Conservation (phyloP, 2,113 vertebrate genomes). For the Ardeotis arabs region DNA sequence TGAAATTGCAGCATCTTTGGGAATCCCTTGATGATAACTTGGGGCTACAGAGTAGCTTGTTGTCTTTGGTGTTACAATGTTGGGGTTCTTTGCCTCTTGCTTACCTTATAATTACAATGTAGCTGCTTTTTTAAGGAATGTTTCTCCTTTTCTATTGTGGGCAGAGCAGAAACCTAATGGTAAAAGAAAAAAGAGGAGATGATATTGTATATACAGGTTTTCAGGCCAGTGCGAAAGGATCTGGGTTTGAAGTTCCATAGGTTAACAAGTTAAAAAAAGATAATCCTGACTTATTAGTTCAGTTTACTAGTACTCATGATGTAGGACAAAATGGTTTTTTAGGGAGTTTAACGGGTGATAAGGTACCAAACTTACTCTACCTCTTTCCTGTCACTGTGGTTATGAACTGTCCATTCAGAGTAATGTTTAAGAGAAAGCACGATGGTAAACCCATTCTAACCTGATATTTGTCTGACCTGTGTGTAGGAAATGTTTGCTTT, state of each 20-base stretch:
- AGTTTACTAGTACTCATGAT: neutral
- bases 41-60: neutral
- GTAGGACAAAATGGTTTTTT: neutral
- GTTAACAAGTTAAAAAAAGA: neutral
- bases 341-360: neutral
- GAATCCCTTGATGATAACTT: accelerated
- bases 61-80: neutral
- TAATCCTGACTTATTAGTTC: accelerated
- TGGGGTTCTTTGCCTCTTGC: neutral
- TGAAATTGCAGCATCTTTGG: neutral
- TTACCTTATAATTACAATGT: neutral
- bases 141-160: neutral
- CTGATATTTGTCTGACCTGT: neutral
- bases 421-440: neutral
- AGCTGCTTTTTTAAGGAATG: neutral
- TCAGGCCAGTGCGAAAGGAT: accelerated
- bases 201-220: neutral
- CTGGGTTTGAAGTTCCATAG: neutral
- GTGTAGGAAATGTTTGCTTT: neutral
- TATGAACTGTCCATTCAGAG: neutral
- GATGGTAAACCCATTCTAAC: neutral
- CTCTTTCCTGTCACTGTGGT: neutral
- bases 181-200: neutral
- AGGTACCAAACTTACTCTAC: neutral
- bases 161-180: neutral